These are phyloP conservation scores for Thryonomys swinderianus DNA, from an alignment of 2,113 vertebrate genomes.

Conservation along the genomic window DNA sequence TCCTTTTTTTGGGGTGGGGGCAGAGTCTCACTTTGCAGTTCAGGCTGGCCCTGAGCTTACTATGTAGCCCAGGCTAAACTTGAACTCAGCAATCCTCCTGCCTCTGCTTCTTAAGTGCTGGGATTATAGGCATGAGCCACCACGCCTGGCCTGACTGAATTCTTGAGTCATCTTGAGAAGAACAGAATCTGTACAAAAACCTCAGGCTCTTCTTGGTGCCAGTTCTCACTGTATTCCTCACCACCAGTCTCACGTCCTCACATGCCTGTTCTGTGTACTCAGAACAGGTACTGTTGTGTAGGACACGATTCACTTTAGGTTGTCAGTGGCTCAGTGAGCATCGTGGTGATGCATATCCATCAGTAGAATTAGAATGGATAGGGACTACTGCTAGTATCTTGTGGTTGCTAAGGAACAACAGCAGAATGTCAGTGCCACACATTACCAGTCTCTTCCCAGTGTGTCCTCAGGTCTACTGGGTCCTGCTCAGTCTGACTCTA, in stretches of 20 bases:
- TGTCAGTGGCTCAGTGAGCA: accelerated
- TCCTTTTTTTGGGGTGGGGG: no score
- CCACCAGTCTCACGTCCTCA: neutral
- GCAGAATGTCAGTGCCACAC: accelerated
- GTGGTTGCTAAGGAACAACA: neutral
- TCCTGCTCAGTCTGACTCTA: accelerated
- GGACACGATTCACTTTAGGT: neutral
- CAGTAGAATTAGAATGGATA: neutral
- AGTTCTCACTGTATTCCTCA: neutral
- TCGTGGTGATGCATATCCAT: accelerated
- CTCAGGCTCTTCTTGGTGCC: neutral
- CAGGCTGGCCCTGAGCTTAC: no score
- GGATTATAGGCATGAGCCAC: no score
- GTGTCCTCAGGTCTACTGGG: neutral
- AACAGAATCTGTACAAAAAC: accelerated
- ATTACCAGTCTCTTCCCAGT: accelerated
- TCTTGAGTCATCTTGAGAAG: no score
- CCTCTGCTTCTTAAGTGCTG: no score
- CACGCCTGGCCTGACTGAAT: no score
- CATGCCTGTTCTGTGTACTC: accelerated
- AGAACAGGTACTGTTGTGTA: neutral
- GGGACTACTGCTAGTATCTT: neutral
- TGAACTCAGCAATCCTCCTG: no score
- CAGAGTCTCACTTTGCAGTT: no score
- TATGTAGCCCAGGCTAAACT: no score